phyloP scores from a whole-genome alignment of 2,888 invertebrate genomes.

The Eristalis tenax region DNA sequence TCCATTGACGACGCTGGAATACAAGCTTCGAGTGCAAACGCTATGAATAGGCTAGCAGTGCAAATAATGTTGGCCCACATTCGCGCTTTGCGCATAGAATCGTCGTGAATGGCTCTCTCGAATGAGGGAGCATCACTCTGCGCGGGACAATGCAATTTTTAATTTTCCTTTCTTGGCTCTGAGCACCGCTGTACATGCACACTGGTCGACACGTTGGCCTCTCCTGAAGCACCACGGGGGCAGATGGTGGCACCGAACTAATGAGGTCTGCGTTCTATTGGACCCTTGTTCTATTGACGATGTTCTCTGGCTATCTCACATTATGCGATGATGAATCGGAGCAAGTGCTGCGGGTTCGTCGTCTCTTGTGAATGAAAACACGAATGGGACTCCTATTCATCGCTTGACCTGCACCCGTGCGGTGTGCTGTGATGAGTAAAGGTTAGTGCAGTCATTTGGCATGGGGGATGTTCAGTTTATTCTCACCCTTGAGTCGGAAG shows the following conservation, averaged over 20 bases:
- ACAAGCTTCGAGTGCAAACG: slow-evolving; percentile 45
- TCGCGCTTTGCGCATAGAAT: neutral
- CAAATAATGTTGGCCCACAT: slow-evolving; percentile 53
- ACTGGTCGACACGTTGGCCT: too few relatives aligned
- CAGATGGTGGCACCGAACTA: neutral
- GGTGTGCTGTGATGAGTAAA: neutral
- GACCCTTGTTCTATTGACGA: neutral
- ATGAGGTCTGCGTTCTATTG: neutral
- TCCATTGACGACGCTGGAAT: slow-evolving; percentile 33
- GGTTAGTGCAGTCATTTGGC: neutral
- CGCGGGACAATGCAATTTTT: neutral
- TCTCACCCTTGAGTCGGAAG: neutral
- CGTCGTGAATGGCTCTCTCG: neutral
- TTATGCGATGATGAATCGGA: neutral
- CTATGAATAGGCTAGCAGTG: slow-evolving; percentile 38
- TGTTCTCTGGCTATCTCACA: too few relatives aligned
- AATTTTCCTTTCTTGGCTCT: neutral
- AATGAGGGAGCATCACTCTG: neutral
- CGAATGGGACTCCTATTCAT: neutral
- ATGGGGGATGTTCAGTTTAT: neutral
- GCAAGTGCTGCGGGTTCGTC: neutral
- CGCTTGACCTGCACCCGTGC: neutral
- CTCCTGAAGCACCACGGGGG: neutral
- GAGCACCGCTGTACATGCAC: neutral
- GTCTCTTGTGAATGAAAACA: neutral